Evolutionary conservation across 2,888 invertebrate genomes (phyloP).

Genomic region (Lycaena phlaeas): DNA sequence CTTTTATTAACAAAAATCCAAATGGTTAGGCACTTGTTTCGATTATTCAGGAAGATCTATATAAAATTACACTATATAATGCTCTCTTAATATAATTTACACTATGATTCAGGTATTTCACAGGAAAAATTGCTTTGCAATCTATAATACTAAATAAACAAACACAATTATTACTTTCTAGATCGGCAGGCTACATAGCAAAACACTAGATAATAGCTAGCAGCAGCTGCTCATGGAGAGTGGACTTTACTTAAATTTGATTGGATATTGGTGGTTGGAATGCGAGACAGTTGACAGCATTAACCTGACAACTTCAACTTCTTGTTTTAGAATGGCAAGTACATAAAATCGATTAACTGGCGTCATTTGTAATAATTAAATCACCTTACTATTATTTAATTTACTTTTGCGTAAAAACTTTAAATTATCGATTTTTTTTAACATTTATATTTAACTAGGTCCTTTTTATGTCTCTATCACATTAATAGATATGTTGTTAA

Average conservation of each 20-base stretch:
- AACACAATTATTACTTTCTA: conserved; percentile 21
- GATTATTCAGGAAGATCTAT: conserved; percentile 27
- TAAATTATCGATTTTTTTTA: too few species aligned
- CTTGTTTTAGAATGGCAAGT: too few species aligned
- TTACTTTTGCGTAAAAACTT: too few species aligned
- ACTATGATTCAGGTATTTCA: not conserved
- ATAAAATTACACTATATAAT: conserved; percentile 14
- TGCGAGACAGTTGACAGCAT: too few species aligned
- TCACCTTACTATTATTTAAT: too few species aligned
- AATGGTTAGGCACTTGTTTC: conserved; percentile 49
- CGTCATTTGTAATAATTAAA: too few species aligned
- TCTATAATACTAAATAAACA: conserved; percentile 14
- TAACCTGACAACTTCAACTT: too few species aligned
- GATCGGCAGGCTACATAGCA: conserved; percentile 11
- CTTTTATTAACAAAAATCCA: conserved; percentile 34
- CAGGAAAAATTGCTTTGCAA: conserved; percentile 6
- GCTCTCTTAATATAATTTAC: conserved; percentile 1
- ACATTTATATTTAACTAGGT: too few species aligned
- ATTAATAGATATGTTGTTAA: too few species aligned
- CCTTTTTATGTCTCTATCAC: too few species aligned
- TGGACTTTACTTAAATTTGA: conserved; percentile 22
- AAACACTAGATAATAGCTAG: conserved; percentile 9
- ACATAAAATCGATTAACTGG: too few species aligned
- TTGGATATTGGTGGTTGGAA: conserved; percentile 15
- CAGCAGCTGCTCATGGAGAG: conserved; percentile 16